Evolutionary conservation across 2,888 invertebrate species (phyloP), one percentile per base, ranked within the genome.

Genomic region (Lobophora halterata): DNA sequence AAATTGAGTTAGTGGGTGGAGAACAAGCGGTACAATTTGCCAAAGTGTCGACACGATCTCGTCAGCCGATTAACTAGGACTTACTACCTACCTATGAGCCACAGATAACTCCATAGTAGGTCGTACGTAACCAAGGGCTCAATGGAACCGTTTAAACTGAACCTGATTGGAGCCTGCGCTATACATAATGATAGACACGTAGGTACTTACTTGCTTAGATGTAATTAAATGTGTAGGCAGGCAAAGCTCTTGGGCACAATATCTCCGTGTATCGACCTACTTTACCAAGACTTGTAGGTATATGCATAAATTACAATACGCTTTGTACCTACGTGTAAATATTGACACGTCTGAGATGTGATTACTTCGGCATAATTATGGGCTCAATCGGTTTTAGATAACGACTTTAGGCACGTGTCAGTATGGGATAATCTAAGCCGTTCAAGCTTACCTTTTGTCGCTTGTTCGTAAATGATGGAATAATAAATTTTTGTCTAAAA

Each of bases 1-100:
- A 71, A 74, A 78, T 75, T 61, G 71, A 69, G 69, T 71, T 69
- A 66, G 64, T 49, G 45, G 45, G 61, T 62, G 62, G 68, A 66
- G 63, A 68, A 72, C 72, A 71, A 67, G 56, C 61, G 55, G 49
- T 53, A 61, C 70, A 75, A 77, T 75, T 76, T 79, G 71, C 58
- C 56, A 62, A 58, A 62, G 52, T 58, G 66, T 65, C 62, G 54
- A 59, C 63, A 58, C 52, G 61, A 60, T 52, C 58, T 61, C 63
- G 55, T 59, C 63, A 62, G 52, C 44, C 63, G 69, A 71, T 73
- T 74, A 68, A 64, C 65, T 58, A 65, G 56, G 49, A 63, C 63
- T 65, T n/a, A 65, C 62, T 61, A 18, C 7, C 17, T 54, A 62
- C 58, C 67, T 65, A n/a, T n/a, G n/a, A n/a, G n/a, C n/a, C n/a